Evolutionary conservation across 2,113 vertebrate species (phyloP), one percentile per base, ranked within the genome.

Genomic region (Plectropomus leopardus): DNA sequence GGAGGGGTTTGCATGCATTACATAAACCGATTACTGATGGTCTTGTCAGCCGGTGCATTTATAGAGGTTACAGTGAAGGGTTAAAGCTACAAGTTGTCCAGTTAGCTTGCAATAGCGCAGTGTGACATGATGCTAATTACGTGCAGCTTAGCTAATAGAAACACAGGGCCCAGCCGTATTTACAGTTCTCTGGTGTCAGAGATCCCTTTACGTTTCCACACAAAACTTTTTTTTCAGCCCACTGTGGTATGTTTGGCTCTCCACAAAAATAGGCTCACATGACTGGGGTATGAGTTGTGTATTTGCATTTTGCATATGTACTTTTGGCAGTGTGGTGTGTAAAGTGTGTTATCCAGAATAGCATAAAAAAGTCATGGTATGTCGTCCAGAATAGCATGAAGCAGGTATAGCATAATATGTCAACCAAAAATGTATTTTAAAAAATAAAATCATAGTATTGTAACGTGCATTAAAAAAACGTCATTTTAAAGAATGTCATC

Each of bases 81-180:
- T 61, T 53, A 5, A 63, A 50, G 30, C 67, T 21, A 3, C 30
- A 45, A 51, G 50, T 59, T 68, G 48, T 63, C 24, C 60, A 42
- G 66, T 77, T 79, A 74, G 67, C 60, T 50, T 44, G 2, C 63
- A 47, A 50, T 58, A 19, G 58, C 59, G 26, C 16, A 19, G 53
- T 58, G 51, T 65, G 64, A 74, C 36, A 70, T 47, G 54, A 55
- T 64, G 76, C 66, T 83, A 57, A 83, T 84, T 82, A 61, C 24
- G 42, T 71, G 40, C 70, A 78, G 83, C 83, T 71, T 65, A 81
- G 84, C 72, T 60, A 40, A 36, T 28, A 51, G 59, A 76, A 54
- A 75, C 60, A 65, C 72, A 26, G 53, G 77, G 77, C 30, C 80
- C 72, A 30, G 60, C 69, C 51, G 24, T 66, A 72, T 85, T 87